Evolutionary conservation across 2,888 invertebrate genomes (phyloP).

Genomic region (Eulithis testata): DNA sequence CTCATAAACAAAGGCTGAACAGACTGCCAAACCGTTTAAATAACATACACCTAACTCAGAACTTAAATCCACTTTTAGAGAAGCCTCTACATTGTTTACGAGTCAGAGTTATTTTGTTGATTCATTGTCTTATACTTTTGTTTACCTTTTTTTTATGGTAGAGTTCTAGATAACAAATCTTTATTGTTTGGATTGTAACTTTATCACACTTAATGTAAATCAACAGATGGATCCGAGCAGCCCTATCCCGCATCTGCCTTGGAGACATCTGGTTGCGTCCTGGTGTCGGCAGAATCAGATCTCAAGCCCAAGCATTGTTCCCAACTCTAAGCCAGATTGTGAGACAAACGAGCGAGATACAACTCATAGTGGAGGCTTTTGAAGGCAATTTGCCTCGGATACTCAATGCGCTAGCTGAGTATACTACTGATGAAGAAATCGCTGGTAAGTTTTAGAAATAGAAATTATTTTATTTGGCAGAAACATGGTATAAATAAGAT

Average conservation of each 20-base stretch:
- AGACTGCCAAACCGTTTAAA: no score
- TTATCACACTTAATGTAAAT: background rate
- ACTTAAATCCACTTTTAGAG: no score
- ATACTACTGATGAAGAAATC: constrained; percentile 80
- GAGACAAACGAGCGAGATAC: constrained; percentile 63
- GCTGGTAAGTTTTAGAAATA: constrained; percentile 65
- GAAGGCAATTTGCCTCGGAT: constrained; percentile 75
- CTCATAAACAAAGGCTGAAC: no score
- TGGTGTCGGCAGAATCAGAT: constrained; percentile 75
- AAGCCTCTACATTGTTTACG: no score
- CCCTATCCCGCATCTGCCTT: constrained; percentile 73
- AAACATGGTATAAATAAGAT: no score
- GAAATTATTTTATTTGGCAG: no score
- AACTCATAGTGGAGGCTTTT: constrained; percentile 72
- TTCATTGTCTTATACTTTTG: no score
- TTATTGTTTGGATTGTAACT: no score
- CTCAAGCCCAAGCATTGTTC: constrained; percentile 75
- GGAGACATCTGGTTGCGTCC: constrained; percentile 79
- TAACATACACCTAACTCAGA: no score
- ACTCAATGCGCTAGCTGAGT: constrained; percentile 71
- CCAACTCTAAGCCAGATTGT: constrained; percentile 76
- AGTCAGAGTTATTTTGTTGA: no score
- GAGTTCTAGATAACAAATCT: no score
- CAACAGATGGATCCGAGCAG: constrained; percentile 78
- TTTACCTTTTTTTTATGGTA: no score